Evolutionary conservation across 2,113 vertebrate genomes (phyloP).

Genomic region (Hippocampus zosterae): DNA sequence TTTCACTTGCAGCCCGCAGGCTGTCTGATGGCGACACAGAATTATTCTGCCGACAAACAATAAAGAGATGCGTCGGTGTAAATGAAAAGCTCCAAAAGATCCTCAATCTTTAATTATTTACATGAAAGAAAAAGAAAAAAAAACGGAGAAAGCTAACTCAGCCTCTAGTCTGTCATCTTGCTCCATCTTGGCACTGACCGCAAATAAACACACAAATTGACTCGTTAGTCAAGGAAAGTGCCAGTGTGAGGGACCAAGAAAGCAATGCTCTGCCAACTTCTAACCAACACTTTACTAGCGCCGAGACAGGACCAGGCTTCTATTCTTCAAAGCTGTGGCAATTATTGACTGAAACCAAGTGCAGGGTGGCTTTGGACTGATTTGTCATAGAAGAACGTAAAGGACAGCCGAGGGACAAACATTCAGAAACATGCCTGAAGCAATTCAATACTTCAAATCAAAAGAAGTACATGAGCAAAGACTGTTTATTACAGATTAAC

Average conservation of each 20-base stretch:
- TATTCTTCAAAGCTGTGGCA: constrained; percentile 30
- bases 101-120: background rate
- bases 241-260: background rate
- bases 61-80: background rate
- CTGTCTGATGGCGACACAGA: constrained; percentile 93
- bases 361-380: constrained; percentile 22
- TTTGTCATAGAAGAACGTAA: constrained; percentile 19
- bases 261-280: background rate
- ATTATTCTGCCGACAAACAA: constrained; percentile 80
- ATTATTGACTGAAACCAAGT: constrained; percentile 40
- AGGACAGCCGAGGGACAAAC: constrained; percentile 24
- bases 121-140: background rate
- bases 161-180: background rate
- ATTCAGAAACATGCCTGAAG: constrained; percentile 16
- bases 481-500: constrained; percentile 24
- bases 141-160: background rate
- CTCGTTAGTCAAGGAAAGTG: background rate
- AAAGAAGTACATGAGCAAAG: constrained; percentile 30
- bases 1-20: constrained; percentile 83
- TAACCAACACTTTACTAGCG: background rate
- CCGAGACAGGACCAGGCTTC: constrained; percentile 14
- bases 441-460: constrained; percentile 25
- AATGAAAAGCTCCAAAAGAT: background rate
- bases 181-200: constrained; percentile 6
- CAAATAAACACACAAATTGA: background rate